Percentiles rank a stretch among this genome's conserved stretches.
phyloP scores from a whole-genome alignment of 2,888 invertebrate species.

The Leistus spinibarbis region DNA sequence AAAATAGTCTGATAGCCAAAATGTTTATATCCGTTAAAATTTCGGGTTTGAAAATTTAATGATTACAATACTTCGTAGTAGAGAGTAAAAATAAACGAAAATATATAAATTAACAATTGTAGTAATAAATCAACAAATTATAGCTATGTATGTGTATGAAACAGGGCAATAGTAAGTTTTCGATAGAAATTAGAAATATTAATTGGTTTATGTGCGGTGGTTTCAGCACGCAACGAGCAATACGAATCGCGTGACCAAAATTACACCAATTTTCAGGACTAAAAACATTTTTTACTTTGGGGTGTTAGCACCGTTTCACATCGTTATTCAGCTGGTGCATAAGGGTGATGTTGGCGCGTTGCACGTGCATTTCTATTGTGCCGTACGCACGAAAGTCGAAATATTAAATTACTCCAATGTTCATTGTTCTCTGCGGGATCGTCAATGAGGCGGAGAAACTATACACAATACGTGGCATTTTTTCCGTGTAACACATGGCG shows the following conservation, averaged over 20 bases:
- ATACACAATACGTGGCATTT: slow-evolving; percentile 31
- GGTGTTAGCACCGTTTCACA: slow-evolving; percentile 41
- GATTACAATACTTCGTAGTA: too few species aligned
- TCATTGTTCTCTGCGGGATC: slow-evolving; percentile 40
- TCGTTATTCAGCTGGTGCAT: not conserved
- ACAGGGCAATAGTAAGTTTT: slow-evolving; percentile 28
- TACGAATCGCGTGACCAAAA: slow-evolving; percentile 47
- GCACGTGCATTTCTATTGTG: slow-evolving; percentile 37
- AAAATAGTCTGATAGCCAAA: too few species aligned
- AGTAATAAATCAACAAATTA: not conserved
- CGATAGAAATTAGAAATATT: slow-evolving; percentile 40
- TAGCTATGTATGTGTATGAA: not conserved
- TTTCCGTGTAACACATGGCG: slow-evolving; percentile 8
- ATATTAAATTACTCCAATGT: slow-evolving; percentile 41
- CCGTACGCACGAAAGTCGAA: slow-evolving; percentile 42
- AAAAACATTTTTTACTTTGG: slow-evolving; percentile 45
- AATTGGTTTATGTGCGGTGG: slow-evolving; percentile 34
- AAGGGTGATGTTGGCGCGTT: not conserved
- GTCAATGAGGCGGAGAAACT: slow-evolving; percentile 30
- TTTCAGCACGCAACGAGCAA: slow-evolving; percentile 30
- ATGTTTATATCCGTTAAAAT: too few species aligned
- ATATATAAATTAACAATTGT: not conserved
- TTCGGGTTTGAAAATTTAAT: too few species aligned
- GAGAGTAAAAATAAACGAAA: not conserved
- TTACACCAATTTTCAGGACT: slow-evolving; percentile 45